Percentiles rank a stretch among this genome's conserved stretches.
These are phyloP conservation scores for Amitus sp. DNA, from an alignment of 2,888 invertebrate species.

Conservation along the genomic window DNA sequence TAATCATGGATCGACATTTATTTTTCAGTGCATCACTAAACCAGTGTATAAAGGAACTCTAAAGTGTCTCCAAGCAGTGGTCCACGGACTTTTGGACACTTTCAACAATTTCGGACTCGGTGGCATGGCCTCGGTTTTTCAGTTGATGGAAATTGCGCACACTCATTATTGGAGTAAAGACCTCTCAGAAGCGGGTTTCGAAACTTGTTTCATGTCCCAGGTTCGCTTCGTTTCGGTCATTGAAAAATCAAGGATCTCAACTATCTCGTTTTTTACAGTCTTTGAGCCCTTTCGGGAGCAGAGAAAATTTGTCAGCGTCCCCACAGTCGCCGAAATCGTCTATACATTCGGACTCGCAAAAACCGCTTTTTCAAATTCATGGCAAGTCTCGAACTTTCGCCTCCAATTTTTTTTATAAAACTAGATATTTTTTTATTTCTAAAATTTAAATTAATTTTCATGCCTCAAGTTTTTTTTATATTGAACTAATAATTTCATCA, in stretches of 20 bases:
- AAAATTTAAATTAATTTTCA: too few species aligned
- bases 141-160: conserved; percentile 97
- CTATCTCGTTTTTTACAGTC: conserved; percentile 63
- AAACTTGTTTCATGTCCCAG: conserved; percentile 67
- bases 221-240: too few species aligned
- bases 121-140: conserved; percentile 97
- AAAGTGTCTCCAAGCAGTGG: conserved; percentile 88
- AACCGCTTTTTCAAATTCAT: conserved; percentile 68
- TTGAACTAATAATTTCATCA: too few species aligned
- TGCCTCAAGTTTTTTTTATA: too few species aligned
- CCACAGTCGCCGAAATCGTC: conserved; percentile 68
- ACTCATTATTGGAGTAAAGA: conserved; percentile 98
- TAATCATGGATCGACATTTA: too few species aligned
- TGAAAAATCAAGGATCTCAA: too few species aligned
- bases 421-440: too few species aligned
- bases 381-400: too few species aligned
- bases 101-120: conserved; percentile 94
- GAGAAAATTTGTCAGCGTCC: conserved; percentile 75
- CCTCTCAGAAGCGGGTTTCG: conserved; percentile 70
- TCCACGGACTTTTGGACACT: conserved; percentile 91
- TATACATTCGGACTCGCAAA: conserved; percentile 68
- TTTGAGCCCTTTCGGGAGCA: conserved; percentile 76
- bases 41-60: conserved; percentile 97
- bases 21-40: conserved; percentile 84
- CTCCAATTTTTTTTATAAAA: too few species aligned